Conservation (phyloP, 2,888 invertebrate genomes). For the Eristalis pertinax region DNA sequence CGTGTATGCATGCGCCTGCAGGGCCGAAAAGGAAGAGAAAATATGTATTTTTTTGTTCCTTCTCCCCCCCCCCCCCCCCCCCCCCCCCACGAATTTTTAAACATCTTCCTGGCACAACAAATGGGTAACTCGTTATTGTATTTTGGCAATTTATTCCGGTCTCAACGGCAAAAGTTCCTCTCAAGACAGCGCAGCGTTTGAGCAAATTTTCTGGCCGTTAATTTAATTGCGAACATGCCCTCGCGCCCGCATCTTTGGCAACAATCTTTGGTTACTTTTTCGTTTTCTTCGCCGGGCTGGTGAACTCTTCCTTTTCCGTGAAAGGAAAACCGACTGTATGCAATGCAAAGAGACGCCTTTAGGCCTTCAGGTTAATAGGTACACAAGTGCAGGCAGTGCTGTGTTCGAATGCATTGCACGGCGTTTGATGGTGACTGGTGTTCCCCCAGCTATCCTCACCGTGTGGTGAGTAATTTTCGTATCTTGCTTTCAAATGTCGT, state of each 20-base stretch:
- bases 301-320: constrained; percentile 51
- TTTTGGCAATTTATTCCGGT: constrained; percentile 36
- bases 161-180: neutral
- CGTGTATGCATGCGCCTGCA: neutral
- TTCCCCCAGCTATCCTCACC: neutral
- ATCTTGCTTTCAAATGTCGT: neutral
- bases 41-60: neutral
- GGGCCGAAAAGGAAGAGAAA: neutral
- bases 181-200: constrained; percentile 22
- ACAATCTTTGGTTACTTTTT: constrained; percentile 7
- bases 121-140: constrained; percentile 14
- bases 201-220: constrained; percentile 35
- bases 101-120: constrained; percentile 9
- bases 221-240: constrained; percentile 49
- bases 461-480: neutral
- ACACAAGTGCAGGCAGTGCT: constrained; percentile 16
- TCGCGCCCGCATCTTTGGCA: constrained; percentile 5
- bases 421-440: neutral
- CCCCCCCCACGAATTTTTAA: neutral
- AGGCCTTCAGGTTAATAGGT: constrained; percentile 63
- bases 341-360: constrained; percentile 43
- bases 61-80: too few relatives aligned
- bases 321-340: constrained; percentile 42
- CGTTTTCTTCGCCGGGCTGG: constrained; percentile 3
- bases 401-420: constrained; percentile 5